Evolutionary conservation across 1,140 invertebrate species (phyloP), one percentile per base, ranked within the genome.

Genomic region (Drosophila leontia): DNA sequence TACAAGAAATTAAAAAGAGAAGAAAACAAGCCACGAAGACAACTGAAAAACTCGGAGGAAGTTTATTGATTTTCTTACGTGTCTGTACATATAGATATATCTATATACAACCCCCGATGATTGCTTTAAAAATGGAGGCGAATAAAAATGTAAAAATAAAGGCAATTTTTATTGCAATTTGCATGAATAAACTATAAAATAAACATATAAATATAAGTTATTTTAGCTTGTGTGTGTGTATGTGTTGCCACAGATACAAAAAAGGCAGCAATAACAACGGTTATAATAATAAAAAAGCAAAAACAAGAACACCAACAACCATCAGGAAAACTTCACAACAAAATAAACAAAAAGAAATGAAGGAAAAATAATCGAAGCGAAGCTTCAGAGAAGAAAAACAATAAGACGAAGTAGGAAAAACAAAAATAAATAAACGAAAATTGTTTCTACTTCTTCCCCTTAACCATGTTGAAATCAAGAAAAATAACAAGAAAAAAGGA

Each of bases 181-280:
- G 85, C 85, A 90, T 90, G 85, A 90, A 90, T 85, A 85, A 90
- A 90, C 85, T 90, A 90, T 90, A 90, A 90, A 90, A 90, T 85
- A 90, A 90, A 90, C 81, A 88, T 84, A 87, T 88, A 87, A 88
- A 87, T 87, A 88, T 88, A 88, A 88, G 88, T 88, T 81, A 90
- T 88, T 17, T n/a, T 7, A 19, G 35, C 19, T 7, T 23, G 8
- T 23, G 51, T 37, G 17, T 55, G 50, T 34, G 5, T 34, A 68
- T 82, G 71, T 87, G 83, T 87, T 81, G 84, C 84, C 70, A 84
- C 82, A 86, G 76, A 69, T 75, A 88, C 84, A 76, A 77, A 56
- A 56, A 53, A 42, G 41, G 41, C 41, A 42, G 51, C 44, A 75
- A 58, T 32, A 62, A 62, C 39, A 56, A 44, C 9, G 53, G 35